Evolutionary conservation across 2,888 invertebrate genomes (phyloP).

Genomic region (Xylocampa areola): DNA sequence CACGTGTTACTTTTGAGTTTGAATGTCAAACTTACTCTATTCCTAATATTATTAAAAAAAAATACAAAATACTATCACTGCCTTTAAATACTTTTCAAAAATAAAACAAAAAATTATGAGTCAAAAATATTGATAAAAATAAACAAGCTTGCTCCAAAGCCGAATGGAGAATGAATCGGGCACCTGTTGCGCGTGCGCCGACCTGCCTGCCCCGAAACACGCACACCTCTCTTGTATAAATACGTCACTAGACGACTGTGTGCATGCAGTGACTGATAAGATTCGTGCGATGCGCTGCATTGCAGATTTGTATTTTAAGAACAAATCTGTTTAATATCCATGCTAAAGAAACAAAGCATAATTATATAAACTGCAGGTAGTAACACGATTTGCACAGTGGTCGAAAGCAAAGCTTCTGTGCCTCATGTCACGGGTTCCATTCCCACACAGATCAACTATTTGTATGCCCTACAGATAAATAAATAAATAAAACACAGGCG

Average conservation of each 20-base stretch:
- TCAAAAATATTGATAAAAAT: constrained; percentile 14
- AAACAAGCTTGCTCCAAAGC: constrained; percentile 37
- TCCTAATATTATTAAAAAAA: neutral
- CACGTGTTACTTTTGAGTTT: neutral
- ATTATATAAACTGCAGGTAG: neutral
- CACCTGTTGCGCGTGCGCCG: constrained; percentile 56
- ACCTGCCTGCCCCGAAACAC: constrained; percentile 47
- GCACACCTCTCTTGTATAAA: constrained; percentile 36
- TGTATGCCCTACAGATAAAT: too few relatives aligned
- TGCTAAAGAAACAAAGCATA: constrained; percentile 16
- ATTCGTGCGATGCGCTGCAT: constrained; percentile 21
- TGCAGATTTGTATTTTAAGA: constrained; percentile 39
- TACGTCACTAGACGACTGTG: constrained; percentile 11
- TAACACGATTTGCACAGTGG: too few relatives aligned
- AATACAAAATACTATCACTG: neutral
- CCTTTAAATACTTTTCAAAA: constrained; percentile 9
- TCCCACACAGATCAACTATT: too few relatives aligned
- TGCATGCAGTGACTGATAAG: constrained; percentile 46
- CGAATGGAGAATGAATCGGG: constrained; percentile 44
- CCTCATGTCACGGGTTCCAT: too few relatives aligned
- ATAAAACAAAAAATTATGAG: constrained; percentile 19
- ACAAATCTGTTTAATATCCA: constrained; percentile 36
- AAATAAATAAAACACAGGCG: too few relatives aligned
- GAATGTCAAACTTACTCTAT: neutral
- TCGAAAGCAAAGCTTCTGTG: too few relatives aligned